These are phyloP conservation scores for Hipparchia sbordonii DNA, from an alignment of 2,888 invertebrate species.

Conservation along the genomic window DNA sequence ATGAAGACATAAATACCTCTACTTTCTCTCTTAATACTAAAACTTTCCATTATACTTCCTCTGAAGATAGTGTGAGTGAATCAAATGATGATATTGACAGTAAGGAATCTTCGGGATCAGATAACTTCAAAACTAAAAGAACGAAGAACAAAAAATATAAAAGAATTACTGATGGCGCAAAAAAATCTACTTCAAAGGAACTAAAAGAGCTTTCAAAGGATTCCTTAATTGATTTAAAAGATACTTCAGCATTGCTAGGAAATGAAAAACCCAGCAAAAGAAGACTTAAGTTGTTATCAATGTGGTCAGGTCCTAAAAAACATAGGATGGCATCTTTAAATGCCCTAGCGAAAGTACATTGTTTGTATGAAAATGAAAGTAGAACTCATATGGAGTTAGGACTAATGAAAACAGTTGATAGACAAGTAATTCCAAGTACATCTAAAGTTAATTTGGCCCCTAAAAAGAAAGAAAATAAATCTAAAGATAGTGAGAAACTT, in stretches of 20 bases:
- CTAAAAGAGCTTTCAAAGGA: slow-evolving; percentile 76
- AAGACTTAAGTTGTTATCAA: slow-evolving; percentile 84
- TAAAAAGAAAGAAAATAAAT: slow-evolving; percentile 74
- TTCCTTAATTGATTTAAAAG: slow-evolving; percentile 72
- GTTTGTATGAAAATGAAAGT: slow-evolving; percentile 94
- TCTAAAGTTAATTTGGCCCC: slow-evolving; percentile 67
- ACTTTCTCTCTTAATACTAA: slow-evolving; percentile 72
- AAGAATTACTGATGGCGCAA: slow-evolving; percentile 65
- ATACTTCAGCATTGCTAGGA: slow-evolving; percentile 61
- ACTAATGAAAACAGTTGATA: slow-evolving; percentile 74
- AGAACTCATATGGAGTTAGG: slow-evolving; percentile 87
- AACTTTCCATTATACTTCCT: slow-evolving; percentile 65
- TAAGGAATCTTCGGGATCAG: slow-evolving; percentile 73
- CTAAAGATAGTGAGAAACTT: slow-evolving; percentile 69
- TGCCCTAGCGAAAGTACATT: slow-evolving; percentile 94
- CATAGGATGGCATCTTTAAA: slow-evolving; percentile 95
- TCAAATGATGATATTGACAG: slow-evolving; percentile 74
- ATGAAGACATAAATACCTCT: slow-evolving; percentile 72
- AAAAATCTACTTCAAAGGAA: slow-evolving; percentile 70
- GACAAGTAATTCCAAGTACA: slow-evolving; percentile 77
- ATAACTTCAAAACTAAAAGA: slow-evolving; percentile 64
- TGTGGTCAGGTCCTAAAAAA: slow-evolving; percentile 90
- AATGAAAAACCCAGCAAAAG: slow-evolving; percentile 74
- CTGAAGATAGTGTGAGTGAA: slow-evolving; percentile 73
- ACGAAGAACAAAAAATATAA: slow-evolving; percentile 72